Evolutionary conservation across 2,888 invertebrate species (phyloP).

Genomic region (Rhagonycha lutea): DNA sequence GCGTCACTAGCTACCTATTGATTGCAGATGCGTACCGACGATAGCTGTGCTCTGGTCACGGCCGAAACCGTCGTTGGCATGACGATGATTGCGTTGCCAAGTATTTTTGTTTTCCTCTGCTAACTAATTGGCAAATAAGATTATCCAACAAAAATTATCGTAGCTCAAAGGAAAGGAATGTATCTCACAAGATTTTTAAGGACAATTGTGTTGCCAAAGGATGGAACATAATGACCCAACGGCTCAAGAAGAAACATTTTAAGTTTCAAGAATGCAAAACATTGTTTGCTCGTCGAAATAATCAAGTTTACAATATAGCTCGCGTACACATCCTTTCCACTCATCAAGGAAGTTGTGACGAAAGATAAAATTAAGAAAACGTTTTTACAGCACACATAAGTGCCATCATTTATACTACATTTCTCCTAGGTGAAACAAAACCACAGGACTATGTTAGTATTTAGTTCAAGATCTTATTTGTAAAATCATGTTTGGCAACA

Average conservation of each 20-base stretch:
- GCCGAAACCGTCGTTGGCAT: conserved; percentile 48
- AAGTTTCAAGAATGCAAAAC: neutral
- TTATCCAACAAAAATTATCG: conserved; percentile 16
- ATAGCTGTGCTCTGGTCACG: conserved; percentile 46
- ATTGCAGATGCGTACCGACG: conserved; percentile 46
- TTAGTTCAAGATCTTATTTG: conserved; percentile 2
- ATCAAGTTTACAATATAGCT: neutral
- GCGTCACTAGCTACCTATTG: conserved; percentile 53
- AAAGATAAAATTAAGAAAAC: neutral
- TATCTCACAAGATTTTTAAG: neutral
- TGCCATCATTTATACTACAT: neutral
- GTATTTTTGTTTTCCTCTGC: conserved; percentile 39
- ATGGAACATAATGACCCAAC: neutral
- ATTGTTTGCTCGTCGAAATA: neutral
- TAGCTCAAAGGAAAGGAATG: neutral
- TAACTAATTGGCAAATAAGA: conserved; percentile 29
- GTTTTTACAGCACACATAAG: neutral
- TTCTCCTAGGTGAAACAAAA: neutral
- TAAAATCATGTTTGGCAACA: neutral
- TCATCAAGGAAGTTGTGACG: neutral
- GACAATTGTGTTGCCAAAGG: neutral
- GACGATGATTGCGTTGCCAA: conserved; percentile 43
- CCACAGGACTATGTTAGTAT: neutral
- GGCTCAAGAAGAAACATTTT: neutral
- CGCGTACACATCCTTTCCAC: neutral